Percentiles rank a stretch among this genome's conserved stretches.
Evolutionary conservation across 2,888 invertebrate species (phyloP).

Genomic region (Exephanes ischioxanthus): DNA sequence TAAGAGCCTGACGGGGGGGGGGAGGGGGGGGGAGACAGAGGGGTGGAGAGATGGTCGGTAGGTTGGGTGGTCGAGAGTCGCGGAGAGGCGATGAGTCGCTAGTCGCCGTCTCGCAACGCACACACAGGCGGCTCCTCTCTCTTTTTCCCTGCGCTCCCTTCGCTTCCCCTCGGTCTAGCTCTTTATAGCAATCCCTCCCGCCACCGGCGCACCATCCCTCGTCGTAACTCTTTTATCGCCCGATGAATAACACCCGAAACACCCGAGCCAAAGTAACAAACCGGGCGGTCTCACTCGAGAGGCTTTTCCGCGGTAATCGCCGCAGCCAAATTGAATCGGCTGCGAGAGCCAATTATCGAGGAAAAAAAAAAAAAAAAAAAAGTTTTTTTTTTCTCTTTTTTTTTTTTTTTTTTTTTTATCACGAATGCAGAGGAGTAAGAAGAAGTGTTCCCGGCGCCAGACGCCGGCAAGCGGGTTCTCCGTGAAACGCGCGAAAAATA

Average conservation of each 20-base stretch:
- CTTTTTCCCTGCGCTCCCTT: not conserved
- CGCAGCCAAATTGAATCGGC: no score
- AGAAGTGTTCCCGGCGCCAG: conserved; percentile 5
- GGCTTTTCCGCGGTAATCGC: not conserved
- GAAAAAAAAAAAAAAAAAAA: no score
- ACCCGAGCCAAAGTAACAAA: conserved; percentile 25
- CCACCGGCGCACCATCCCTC: conserved; percentile 35
- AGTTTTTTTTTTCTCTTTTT: no score
- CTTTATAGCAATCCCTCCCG: conserved; percentile 56
- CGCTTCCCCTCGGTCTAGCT: conserved; percentile 34
- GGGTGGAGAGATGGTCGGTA: conserved; percentile 38
- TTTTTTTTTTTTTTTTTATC: no score
- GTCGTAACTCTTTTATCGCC: conserved; percentile 51
- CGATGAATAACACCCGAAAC: conserved; percentile 32
- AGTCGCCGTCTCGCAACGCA: conserved; percentile 17
- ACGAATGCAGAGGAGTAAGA: no score
- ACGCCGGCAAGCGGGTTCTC: conserved; percentile 43
- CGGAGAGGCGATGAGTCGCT: conserved; percentile 61
- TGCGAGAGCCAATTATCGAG: no score
- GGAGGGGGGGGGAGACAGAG: conserved; percentile 63
- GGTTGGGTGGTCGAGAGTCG: conserved; percentile 21
- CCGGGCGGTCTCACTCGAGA: not conserved
- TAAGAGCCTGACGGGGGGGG: conserved; percentile 67
- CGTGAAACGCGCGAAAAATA: conserved; percentile 75
- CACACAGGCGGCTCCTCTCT: not conserved